Base-by-base conservation (phyloP, 2,888 invertebrate genomes). In the Tupiocoris notatus region DNA sequence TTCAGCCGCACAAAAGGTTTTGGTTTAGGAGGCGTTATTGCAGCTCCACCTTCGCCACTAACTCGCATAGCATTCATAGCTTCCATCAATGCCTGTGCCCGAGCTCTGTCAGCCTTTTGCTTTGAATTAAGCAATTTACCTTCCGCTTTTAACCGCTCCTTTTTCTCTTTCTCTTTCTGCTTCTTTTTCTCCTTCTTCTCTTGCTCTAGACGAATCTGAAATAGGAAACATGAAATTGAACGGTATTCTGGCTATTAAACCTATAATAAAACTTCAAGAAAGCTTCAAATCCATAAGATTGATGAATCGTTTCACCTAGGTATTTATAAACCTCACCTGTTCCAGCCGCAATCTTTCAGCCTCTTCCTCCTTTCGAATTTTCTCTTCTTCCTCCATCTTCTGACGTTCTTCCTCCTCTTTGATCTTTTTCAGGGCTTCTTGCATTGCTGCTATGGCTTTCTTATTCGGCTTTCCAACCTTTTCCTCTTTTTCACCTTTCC, bases 81-180 rank as follows among this genome's bases (percentile, higher is more conserved):
- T 71, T 96, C 95, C 78, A 98, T 85, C 88, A 96, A 89, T 76
- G 93, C 94, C 84, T 94, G 93, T 6, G 95, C 95, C 80, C 96
- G 88, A 0, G 93, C 92, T 79, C 92, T 89, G 81, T 95, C 95
- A 80, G 93, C 93, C 83, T 95, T 96, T 83, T 99, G 96, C 84
- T 96, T 96, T 0, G 94, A 91, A 1, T 96, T 96, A 77, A 98
- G 85, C 39, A 96, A 86, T 85, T 96, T 98, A 1, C 98, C 98
- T 85, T 98, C 98, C n/a, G 94, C 94, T 84, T 98, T 98, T 81
- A 96, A 87, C 82, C 95, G 88, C 82, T 95, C 95, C 84, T 94
- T 95, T 67, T 93, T 88, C 83, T 96, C 96, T 82, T 95, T 95
- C 85, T 96, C 95, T 83, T 94, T 94, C 82, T 92, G 91, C 83